Evolutionary conservation across 2,113 vertebrate species (phyloP).

Genomic region (human): DNA sequence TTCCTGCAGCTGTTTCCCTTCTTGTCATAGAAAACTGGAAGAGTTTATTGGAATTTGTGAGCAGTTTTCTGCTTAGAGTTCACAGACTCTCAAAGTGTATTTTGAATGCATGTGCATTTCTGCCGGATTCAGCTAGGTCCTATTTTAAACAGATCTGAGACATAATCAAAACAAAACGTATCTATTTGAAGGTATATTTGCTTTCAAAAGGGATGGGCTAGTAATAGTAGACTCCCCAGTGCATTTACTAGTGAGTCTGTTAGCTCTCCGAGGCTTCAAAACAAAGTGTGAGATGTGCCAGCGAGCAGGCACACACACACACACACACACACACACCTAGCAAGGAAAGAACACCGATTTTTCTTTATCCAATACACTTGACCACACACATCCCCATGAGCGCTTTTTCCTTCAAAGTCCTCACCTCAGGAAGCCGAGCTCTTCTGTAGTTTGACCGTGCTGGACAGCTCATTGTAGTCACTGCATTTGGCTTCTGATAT

Average conservation of each 20-base stretch:
- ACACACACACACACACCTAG: neutral
- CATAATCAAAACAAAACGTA: fast-evolving
- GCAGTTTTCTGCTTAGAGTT: neutral
- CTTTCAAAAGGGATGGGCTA: neutral
- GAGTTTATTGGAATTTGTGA: neutral
- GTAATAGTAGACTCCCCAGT: neutral
- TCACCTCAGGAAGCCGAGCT: neutral
- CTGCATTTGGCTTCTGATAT: no score
- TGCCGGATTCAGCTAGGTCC: neutral
- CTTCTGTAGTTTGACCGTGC: fast-evolving
- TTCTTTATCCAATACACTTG: no score
- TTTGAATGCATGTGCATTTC: neutral
- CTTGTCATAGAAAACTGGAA: neutral
- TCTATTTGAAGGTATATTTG: no score
- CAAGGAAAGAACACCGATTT: neutral
- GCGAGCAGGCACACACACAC: neutral
- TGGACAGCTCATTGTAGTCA: neutral
- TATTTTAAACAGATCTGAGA: neutral
- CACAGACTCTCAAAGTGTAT: neutral
- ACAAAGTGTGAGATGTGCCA: neutral
- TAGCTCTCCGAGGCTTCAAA: neutral
- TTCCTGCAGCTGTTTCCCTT: neutral
- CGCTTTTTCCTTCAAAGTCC: fast-evolving
- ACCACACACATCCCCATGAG: fast-evolving
- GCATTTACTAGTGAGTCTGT: neutral